phyloP scores from a whole-genome alignment of 2,797 vertebrate genomes.

The Tangara arthus region DNA sequence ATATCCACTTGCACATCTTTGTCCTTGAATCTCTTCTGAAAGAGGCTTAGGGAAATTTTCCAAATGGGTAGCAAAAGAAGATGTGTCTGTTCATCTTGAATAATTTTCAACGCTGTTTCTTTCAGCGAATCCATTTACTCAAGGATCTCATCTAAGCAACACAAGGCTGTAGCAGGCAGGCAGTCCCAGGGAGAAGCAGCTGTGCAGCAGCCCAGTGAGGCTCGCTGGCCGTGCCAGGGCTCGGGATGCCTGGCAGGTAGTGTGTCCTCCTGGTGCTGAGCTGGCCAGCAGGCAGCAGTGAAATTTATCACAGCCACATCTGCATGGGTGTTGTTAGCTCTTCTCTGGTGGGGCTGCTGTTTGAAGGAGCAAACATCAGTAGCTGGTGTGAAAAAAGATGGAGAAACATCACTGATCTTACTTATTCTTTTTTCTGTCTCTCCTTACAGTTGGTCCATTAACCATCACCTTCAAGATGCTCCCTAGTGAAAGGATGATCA shows the following conservation, averaged over 20 bases:
- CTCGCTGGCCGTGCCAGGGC: neutral
- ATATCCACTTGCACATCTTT: neutral
- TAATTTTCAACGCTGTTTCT: fast-evolving
- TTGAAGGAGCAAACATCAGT: neutral
- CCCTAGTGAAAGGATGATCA: conserved; percentile 61
- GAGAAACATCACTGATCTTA: neutral
- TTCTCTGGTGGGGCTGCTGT: neutral
- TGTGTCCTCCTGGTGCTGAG: neutral
- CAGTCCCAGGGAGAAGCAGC: neutral
- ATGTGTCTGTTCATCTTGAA: neutral
- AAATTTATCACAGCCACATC: fast-evolving
- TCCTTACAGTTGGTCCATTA: conserved; percentile 68
- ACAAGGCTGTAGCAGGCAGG: neutral
- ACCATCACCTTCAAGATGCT: conserved; percentile 43
- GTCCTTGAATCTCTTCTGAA: neutral
- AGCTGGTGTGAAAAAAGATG: neutral
- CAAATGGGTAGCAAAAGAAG: neutral
- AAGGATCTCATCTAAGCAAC: neutral
- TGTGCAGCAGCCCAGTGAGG: neutral
- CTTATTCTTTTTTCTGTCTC: neutral
- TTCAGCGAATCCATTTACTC: neutral
- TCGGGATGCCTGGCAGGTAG: neutral
- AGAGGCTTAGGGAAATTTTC: neutral
- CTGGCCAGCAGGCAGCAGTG: neutral
- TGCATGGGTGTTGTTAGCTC: fast-evolving